Percentiles rank a stretch among this genome's conserved stretches.
Evolutionary conservation across 2,888 invertebrate genomes (phyloP).

Genomic region (Harpalus rufipes): DNA sequence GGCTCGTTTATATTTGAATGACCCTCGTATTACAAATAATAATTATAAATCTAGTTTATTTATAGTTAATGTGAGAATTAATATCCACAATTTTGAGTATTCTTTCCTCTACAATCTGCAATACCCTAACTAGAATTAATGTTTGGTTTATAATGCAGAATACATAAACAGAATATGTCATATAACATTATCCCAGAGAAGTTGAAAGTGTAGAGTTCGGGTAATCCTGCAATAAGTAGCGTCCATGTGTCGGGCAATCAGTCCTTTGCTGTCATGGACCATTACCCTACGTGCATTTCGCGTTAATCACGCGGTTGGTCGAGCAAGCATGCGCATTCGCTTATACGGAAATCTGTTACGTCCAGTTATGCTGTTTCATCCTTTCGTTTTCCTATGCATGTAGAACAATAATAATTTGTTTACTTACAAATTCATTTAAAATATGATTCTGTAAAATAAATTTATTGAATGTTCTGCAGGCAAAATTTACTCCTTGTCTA

Average conservation of each 20-base stretch:
- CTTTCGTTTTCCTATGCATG: no score
- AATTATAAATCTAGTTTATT: no score
- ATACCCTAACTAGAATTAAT: no score
- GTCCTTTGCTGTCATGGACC: slow-evolving; percentile 55
- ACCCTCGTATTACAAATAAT: no score
- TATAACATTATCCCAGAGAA: not conserved
- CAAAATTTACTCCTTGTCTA: no score
- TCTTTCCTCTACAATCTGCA: no score
- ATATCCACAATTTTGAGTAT: no score
- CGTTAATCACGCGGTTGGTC: slow-evolving; percentile 63
- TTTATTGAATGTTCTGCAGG: no score
- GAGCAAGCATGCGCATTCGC: slow-evolving; percentile 14
- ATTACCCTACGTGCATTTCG: slow-evolving; percentile 61
- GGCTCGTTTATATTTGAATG: no score
- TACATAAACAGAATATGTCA: not conserved
- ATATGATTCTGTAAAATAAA: no score
- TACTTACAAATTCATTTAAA: no score
- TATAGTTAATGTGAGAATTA: no score
- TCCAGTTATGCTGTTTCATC: not conserved
- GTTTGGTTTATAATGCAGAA: not conserved
- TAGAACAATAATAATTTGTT: not conserved
- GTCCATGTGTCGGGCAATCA: slow-evolving; percentile 48
- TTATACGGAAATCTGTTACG: not conserved
- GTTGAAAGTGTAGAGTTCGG: not conserved
- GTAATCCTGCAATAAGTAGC: slow-evolving; percentile 9